Percentiles rank a stretch among this genome's conserved stretches.
Evolutionary conservation across 35 echinoderm and acorn worm species (phyloP).

Genomic region (Antedon bifida): DNA sequence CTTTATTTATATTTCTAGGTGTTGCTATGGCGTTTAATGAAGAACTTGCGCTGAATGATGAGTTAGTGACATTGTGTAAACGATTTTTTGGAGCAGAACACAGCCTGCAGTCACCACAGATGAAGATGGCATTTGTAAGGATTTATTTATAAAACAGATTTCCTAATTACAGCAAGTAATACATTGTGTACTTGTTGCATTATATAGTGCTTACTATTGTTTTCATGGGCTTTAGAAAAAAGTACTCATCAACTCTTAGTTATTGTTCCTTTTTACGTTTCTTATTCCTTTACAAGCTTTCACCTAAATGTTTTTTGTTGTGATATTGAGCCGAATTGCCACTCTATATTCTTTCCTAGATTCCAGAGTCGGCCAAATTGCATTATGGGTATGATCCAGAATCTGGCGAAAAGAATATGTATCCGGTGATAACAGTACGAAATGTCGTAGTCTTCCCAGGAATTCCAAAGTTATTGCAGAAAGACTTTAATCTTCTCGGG

Average conservation of each 20-base stretch:
- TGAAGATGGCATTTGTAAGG: conserved; percentile 93
- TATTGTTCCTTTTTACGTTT: no score
- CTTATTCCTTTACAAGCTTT: no score
- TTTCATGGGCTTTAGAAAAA: no score
- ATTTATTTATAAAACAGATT: background rate
- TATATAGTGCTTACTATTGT: no score
- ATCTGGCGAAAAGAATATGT: conserved; percentile 42
- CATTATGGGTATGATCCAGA: conserved; percentile 42
- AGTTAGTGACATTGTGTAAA: conserved; percentile 43
- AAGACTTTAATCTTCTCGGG: conserved; percentile 67
- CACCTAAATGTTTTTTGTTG: no score
- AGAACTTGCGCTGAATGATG: conserved; percentile 42
- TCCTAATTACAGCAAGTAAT: no score
- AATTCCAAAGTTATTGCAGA: conserved; percentile 62
- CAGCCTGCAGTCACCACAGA: conserved; percentile 49
- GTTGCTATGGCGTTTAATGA: conserved; percentile 73
- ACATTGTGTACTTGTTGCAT: no score
- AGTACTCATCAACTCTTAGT: no score
- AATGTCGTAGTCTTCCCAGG: conserved; percentile 90
- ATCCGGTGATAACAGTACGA: conserved; percentile 55
- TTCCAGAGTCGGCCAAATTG: conserved; percentile 60
- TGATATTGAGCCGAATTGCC: no score
- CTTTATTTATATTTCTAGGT: conserved; percentile 22
- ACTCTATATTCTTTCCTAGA: conserved; percentile 15
- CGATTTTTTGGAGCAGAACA: conserved; percentile 68